Evolutionary conservation across 2,797 vertebrate species (phyloP), one percentile per base, ranked within the genome.

Genomic region (Danio aesculapii): DNA sequence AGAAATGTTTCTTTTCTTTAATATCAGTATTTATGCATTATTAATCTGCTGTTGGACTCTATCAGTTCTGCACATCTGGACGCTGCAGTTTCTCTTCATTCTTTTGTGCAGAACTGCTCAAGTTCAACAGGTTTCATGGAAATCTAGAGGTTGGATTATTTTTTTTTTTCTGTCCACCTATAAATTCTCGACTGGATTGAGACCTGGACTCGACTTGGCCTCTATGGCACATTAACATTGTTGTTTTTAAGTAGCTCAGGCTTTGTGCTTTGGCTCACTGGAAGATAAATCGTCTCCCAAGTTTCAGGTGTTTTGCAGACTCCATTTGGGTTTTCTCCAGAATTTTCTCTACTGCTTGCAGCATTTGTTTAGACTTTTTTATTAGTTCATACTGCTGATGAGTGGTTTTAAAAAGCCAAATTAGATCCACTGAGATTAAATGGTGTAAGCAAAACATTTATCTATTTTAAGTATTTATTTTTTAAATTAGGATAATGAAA

Each of bases 201-300:
- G 53, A 72, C 50, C n/a, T 57, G 67, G 69, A 72, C 53, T 57
- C 12, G 53, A 44, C 53, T 58, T 58, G 53, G 70, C 70, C 41
- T 6, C 41, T 72, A n/a, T 4, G 14, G 16, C 0, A 72, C 53
- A 58, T 72, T 58, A 72, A 21, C n/a, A 8, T 19, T 72, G 53
- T 72, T 58, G 39, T 72, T 72, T 55, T 53, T 70, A 55, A 55
- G 68, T 41, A 70, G 50, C 41, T 58, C 44, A 46, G 70, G n/a
- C n/a, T 72, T 14, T 57, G 43, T n/a, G 17, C 70, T 14, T 57
- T 55, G 13, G 43, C 63, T 57, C 9, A 0, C 11, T 67, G 17
- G 11, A 75, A 61, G 21, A 62, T 19, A 13, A 76, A 44, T 52
- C 10, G 4, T 46, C 63, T 67, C 17, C 17, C 62, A 11, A 43